Evolutionary conservation across 2,113 vertebrate genomes (phyloP).

Genomic region (Lophius piscatorius): DNA sequence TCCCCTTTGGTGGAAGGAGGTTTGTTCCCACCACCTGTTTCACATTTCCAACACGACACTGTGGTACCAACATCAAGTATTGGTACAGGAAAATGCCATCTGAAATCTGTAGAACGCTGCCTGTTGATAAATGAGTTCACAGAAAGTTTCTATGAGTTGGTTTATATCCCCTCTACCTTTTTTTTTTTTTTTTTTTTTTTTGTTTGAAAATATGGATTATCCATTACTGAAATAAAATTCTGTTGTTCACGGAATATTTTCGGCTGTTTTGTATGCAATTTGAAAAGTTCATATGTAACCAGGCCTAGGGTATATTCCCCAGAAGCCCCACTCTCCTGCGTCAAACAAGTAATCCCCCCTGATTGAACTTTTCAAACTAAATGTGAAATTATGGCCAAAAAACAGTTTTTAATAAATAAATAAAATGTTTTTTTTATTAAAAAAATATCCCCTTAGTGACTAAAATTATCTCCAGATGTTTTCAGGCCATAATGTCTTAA

Average conservation of each 20-base stretch:
- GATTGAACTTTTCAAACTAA: too few relatives aligned
- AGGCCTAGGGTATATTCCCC: too few relatives aligned
- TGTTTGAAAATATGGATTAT: constrained; percentile 72
- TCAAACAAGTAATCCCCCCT: too few relatives aligned
- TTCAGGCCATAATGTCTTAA: too few relatives aligned
- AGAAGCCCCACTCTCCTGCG: too few relatives aligned
- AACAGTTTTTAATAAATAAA: too few relatives aligned
- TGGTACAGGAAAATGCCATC: constrained; percentile 66
- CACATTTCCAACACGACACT: constrained; percentile 70
- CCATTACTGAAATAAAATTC: constrained; percentile 79
- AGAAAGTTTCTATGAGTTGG: constrained; percentile 75
- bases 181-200: too few relatives aligned
- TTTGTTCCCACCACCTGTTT: constrained; percentile 53
- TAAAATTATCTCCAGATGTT: too few relatives aligned
- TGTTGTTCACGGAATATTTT: constrained; percentile 66
- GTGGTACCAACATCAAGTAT: constrained; percentile 53
- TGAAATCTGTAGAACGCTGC: constrained; percentile 60
- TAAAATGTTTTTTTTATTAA: too few relatives aligned
- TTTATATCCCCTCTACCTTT: constrained; percentile 74
- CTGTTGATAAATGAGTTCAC: constrained; percentile 67
- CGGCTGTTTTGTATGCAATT: constrained; percentile 17
- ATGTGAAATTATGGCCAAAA: too few relatives aligned
- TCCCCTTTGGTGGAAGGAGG: constrained; percentile 41
- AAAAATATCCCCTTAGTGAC: too few relatives aligned
- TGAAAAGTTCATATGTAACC: neutral